These are phyloP conservation scores for Parasteatoda lunata DNA, from an alignment of 2,888 invertebrate genomes.

Conservation along the genomic window DNA sequence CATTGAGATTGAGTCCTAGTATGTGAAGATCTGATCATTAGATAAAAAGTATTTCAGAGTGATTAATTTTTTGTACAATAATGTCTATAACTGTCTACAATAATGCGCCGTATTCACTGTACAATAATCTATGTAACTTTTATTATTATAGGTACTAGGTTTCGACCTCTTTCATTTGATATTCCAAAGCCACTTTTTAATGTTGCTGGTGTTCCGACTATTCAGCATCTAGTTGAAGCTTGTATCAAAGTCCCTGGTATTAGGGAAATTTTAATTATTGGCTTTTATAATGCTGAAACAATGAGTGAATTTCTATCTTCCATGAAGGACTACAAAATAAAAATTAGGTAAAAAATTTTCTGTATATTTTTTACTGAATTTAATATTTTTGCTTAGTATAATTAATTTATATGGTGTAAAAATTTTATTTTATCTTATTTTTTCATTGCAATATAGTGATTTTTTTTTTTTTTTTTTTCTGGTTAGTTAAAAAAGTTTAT, in stretches of 20 bases:
- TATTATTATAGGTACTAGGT: slow-evolving; percentile 87
- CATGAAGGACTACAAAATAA: slow-evolving; percentile 87
- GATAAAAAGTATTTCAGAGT: no score
- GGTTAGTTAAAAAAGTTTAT: no score
- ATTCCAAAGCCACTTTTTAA: slow-evolving; percentile 98
- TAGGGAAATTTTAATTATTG: slow-evolving; percentile 93
- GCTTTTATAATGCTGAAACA: slow-evolving; percentile 87
- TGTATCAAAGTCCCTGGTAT: slow-evolving; percentile 79
- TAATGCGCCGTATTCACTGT: no score
- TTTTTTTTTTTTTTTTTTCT: background rate
- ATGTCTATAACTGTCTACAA: no score
- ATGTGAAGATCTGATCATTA: no score
- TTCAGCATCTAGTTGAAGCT: slow-evolving; percentile 98
- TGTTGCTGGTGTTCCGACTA: slow-evolving; percentile 94
- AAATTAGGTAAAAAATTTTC: slow-evolving; percentile 80
- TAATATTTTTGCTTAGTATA: background rate
- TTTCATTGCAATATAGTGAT: background rate
- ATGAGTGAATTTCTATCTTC: slow-evolving; percentile 90
- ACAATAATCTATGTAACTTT: no score
- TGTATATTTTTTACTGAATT: background rate
- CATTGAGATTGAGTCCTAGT: no score
- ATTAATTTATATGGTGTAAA: background rate
- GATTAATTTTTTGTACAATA: no score
- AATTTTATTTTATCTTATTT: background rate
- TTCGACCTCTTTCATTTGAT: slow-evolving; percentile 95